Evolutionary conservation across 2,888 invertebrate species (phyloP).

Genomic region (Callimorpha dominula): DNA sequence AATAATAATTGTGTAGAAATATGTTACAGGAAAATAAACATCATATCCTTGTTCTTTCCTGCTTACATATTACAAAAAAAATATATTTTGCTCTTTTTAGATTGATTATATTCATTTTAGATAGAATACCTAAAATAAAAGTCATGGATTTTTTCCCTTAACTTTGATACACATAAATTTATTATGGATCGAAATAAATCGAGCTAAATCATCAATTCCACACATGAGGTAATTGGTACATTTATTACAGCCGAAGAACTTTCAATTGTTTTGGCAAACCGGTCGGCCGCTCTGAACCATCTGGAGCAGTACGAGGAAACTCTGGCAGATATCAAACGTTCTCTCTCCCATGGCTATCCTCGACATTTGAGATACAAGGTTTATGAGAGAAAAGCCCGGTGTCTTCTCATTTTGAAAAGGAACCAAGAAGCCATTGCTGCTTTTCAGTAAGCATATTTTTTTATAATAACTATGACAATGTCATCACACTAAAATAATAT

Average conservation of each 20-base stretch:
- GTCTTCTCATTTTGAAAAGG: slow-evolving; percentile 89
- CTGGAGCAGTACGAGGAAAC: slow-evolving; percentile 89
- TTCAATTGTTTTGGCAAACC: slow-evolving; percentile 91
- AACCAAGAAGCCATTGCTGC: slow-evolving; percentile 88
- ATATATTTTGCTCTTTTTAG: background rate
- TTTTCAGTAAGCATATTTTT: slow-evolving; percentile 80
- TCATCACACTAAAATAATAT: too few relatives aligned
- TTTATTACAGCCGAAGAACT: slow-evolving; percentile 85
- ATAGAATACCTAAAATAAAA: too few relatives aligned
- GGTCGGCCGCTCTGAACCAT: slow-evolving; percentile 93
- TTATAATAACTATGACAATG: background rate
- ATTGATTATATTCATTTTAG: background rate
- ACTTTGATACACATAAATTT: too few relatives aligned
- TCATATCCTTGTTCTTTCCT: background rate
- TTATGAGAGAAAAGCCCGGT: slow-evolving; percentile 91
- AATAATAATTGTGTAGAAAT: background rate
- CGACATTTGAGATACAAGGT: slow-evolving; percentile 91
- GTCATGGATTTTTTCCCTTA: too few relatives aligned
- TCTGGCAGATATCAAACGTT: slow-evolving; percentile 90
- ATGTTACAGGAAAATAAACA: slow-evolving; percentile 4
- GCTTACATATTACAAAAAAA: background rate
- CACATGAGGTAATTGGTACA: background rate
- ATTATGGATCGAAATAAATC: too few relatives aligned
- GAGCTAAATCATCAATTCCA: too few relatives aligned
- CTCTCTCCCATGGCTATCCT: slow-evolving; percentile 90